Conservation (phyloP, 2,113 vertebrate genomes). For the Poeciliopsis occidentalis region DNA sequence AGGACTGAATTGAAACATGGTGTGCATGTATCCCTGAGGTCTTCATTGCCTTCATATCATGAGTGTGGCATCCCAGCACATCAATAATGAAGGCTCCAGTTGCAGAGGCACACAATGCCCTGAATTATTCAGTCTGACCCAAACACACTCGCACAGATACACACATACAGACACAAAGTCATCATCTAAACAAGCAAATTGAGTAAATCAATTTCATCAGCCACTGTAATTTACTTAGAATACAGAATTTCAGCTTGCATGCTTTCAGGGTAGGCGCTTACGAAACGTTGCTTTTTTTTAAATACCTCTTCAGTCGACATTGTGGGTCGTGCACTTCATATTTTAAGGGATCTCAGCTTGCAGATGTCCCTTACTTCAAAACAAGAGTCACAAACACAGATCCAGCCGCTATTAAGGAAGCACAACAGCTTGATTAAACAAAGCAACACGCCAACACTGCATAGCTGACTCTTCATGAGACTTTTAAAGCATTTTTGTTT, state of each 20-base stretch:
- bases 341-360: slow-evolving; percentile 47
- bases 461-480: too few relatives aligned
- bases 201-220: slow-evolving; percentile 16
- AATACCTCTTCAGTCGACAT: slow-evolving; percentile 15
- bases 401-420: background rate
- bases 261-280: slow-evolving; percentile 20
- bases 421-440: background rate
- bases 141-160: slow-evolving; percentile 7
- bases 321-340: slow-evolving; percentile 19
- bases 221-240: slow-evolving; percentile 2
- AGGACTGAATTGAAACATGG: slow-evolving; percentile 10
- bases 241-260: background rate
- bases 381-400: background rate
- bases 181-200: slow-evolving; percentile 20
- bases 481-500: too few relatives aligned
- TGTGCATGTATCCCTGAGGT: slow-evolving; percentile 34
- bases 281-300: slow-evolving; percentile 14
- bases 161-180: background rate
- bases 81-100: slow-evolving; percentile 68
- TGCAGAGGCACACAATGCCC: slow-evolving; percentile 47
- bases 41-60: slow-evolving; percentile 62
- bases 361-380: slow-evolving; percentile 30
- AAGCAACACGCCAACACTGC: background rate
- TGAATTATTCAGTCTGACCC: slow-evolving; percentile 55
- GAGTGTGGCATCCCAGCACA: slow-evolving; percentile 50